Evolutionary conservation across 2,113 vertebrate genomes (phyloP), one percentile per base, ranked within the genome.

Genomic region (Centropus unirufus): DNA sequence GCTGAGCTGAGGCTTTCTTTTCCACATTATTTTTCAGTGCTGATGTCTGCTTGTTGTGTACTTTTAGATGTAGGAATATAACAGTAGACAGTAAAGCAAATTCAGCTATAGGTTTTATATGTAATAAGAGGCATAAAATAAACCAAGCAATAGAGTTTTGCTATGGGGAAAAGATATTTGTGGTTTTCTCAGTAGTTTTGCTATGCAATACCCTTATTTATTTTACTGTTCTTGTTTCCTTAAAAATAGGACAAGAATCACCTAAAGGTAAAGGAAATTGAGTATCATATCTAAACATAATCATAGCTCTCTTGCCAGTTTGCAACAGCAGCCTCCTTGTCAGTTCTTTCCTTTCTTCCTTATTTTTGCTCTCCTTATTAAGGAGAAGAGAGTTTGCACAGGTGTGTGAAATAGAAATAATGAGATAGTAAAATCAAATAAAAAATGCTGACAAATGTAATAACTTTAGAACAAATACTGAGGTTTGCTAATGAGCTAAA

Each of bases 61-160:
- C 24, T 92, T 91, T 87, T 32, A 79, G 81, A 79, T 69, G 58
- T 14, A 87, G 54, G 30, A 32, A 23, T 58, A 57, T 75, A 91
- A 76, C 15, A 67, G 44, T n/a, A 90, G 67, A 76, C 14, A 76
- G 46, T 69, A 92, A 83, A 90, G n/a, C 18, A 76, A 92, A 85
- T 85, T 80, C 85, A 93, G 7, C 52, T 49, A 79, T 49, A 72
- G 66, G n/a, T 92, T 94, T 94, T 96, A 52, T 72, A 49, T 72
- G 32, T 75, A 87, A 68, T 44, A 82, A 29, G 32, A 91, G n/a
- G 39, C 61, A 57, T 57, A 44, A 89, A 89, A 32, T 72, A 94
- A 92, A 92, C 18, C 32, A 78, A 89, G 54, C 29, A 63, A 57
- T 57, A 93, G 78, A 40, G 87, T 96, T 92, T 93, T 89, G 49